Percentiles rank a stretch among this genome's conserved stretches.
Conservation (phyloP, 2,888 invertebrate genomes). For the Tetragonisca angustula region DNA sequence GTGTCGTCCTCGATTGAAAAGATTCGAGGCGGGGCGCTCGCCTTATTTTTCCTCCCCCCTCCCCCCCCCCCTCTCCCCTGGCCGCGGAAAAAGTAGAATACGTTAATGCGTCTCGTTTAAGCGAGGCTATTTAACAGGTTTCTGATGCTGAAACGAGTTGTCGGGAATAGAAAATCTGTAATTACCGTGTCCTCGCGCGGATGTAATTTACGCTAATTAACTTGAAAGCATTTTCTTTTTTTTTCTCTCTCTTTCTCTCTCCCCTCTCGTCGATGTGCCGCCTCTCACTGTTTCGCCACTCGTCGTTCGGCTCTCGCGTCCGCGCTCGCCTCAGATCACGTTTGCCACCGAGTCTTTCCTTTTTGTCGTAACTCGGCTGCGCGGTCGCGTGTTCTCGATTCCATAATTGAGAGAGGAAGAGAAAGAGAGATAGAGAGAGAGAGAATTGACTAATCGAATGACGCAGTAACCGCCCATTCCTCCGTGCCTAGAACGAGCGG, state of each 20-base stretch:
- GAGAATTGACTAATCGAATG: constrained; percentile 43
- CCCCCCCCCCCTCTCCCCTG: neutral
- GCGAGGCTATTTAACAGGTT: constrained; percentile 44
- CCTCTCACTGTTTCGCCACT: constrained; percentile 24
- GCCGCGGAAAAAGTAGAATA: constrained; percentile 19
- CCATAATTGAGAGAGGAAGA: constrained; percentile 26
- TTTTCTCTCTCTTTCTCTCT: neutral
- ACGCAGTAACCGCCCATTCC: constrained; percentile 23
- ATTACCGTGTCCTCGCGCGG: constrained; percentile 55
- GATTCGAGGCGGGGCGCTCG: neutral
- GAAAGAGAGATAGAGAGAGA: neutral
- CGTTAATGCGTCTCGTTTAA: constrained; percentile 52
- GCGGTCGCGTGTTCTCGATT: neutral
- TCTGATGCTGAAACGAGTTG: constrained; percentile 53
- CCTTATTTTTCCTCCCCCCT: neutral
- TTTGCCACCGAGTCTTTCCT: constrained; percentile 15
- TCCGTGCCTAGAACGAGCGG: constrained; percentile 31
- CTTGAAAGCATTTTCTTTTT: constrained; percentile 42
- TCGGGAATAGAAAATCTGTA: constrained; percentile 60
- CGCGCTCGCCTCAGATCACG: constrained; percentile 14
- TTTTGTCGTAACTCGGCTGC: constrained; percentile 14
- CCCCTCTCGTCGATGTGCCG: constrained; percentile 5
- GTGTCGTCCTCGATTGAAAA: constrained; percentile 1
- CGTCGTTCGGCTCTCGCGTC: neutral
- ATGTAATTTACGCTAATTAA: constrained; percentile 60